Evolutionary conservation across 2,888 invertebrate species (phyloP).

Genomic region (Andrena flavipes): DNA sequence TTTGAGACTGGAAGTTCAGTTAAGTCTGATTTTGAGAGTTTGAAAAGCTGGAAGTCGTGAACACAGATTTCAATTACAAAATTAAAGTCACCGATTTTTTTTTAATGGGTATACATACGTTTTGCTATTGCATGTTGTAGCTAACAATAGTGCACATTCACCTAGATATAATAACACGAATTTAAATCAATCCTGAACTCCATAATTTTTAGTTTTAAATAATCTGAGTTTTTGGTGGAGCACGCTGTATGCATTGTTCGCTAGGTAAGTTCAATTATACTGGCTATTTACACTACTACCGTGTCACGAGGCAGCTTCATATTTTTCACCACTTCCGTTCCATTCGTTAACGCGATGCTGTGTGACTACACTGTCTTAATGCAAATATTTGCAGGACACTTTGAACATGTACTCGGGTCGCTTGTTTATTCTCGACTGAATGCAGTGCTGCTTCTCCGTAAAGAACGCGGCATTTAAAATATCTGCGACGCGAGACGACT

Average conservation of each 20-base stretch:
- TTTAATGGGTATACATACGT: too few species aligned
- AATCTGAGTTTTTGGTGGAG: too few species aligned
- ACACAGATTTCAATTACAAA: neutral
- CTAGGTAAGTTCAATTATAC: slow-evolving; percentile 47
- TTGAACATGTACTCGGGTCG: slow-evolving; percentile 7
- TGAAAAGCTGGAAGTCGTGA: neutral
- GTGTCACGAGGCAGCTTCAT: neutral
- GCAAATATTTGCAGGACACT: slow-evolving; percentile 50
- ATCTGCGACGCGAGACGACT: too few species aligned
- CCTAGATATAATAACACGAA: neutral
- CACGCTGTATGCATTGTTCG: slow-evolving; percentile 7
- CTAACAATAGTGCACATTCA: too few species aligned
- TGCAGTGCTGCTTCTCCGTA: neutral
- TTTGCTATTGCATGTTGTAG: too few species aligned
- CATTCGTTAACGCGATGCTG: slow-evolving; percentile 28
- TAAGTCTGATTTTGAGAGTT: neutral
- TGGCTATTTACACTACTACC: slow-evolving; percentile 17
- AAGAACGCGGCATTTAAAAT: neutral
- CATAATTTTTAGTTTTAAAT: too few species aligned
- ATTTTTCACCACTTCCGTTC: slow-evolving; percentile 1
- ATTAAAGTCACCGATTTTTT: too few species aligned
- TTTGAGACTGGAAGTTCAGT: neutral
- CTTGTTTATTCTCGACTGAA: slow-evolving; percentile 39
- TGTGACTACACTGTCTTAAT: slow-evolving; percentile 18
- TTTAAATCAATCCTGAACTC: neutral